Conservation (phyloP, 2,888 invertebrate genomes). For the Athripsodes cinereus region DNA sequence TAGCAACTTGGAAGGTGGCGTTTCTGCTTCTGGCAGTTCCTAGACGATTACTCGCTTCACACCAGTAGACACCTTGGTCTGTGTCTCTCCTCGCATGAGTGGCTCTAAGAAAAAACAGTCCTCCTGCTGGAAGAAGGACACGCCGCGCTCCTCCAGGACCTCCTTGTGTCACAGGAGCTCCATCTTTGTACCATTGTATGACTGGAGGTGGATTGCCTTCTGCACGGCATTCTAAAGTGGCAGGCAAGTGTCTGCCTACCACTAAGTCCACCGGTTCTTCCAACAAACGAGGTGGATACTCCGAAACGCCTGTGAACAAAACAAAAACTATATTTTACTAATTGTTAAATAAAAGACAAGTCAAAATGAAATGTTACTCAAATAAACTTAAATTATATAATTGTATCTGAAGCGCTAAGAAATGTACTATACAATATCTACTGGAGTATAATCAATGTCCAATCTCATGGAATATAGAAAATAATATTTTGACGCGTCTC, state of each 20-base stretch:
- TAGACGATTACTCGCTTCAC: conserved; percentile 76
- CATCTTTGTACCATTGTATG: conserved; percentile 77
- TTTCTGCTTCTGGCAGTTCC: conserved; percentile 79
- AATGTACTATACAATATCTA: too few relatives aligned
- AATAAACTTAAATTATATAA: too few relatives aligned
- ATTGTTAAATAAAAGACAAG: too few relatives aligned
- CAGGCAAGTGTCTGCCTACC: conserved; percentile 85
- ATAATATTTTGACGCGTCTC: too few relatives aligned
- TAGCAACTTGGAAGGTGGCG: conserved; percentile 80
- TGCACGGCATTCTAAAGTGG: conserved; percentile 86
- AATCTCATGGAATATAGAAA: too few relatives aligned
- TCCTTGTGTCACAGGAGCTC: conserved; percentile 31
- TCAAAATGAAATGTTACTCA: too few relatives aligned
- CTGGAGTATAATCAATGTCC: too few relatives aligned
- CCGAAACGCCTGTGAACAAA: conserved; percentile 16
- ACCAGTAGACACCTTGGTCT: conserved; percentile 86
- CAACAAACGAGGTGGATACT: conserved; percentile 67
- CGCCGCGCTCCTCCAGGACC: conserved; percentile 52
- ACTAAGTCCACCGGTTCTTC: conserved; percentile 88
- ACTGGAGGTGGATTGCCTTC: conserved; percentile 73
- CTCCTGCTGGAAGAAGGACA: conserved; percentile 73
- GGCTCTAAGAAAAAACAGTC: conserved; percentile 76
- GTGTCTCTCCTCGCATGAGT: conserved; percentile 77
- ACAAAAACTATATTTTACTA: too few relatives aligned
- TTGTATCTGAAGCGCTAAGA: too few relatives aligned